Percentiles rank a stretch among this genome's conserved stretches.
Evolutionary conservation across 2,888 invertebrate genomes (phyloP).

Genomic region (Eudasyphora cyanicolor): DNA sequence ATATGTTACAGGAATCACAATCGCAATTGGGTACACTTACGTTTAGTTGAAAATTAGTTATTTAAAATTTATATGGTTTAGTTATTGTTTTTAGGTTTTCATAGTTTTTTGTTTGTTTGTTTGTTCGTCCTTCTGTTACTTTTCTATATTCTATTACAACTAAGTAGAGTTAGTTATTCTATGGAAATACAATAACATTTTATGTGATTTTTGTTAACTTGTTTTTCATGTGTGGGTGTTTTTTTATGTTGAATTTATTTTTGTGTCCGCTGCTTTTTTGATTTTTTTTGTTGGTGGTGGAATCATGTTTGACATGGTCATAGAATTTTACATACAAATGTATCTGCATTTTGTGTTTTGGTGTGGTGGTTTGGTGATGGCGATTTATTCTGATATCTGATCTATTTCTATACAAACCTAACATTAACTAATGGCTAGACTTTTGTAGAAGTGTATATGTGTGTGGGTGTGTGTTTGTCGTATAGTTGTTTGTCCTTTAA

Average conservation of each 20-base stretch:
- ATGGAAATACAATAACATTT: slow-evolving; percentile 51
- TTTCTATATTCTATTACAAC: slow-evolving; percentile 39
- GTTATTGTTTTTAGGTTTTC: slow-evolving; percentile 23
- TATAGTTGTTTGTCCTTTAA: not conserved
- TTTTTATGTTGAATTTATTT: too few species aligned
- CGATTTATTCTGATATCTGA: slow-evolving; percentile 12
- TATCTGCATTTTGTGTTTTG: slow-evolving; percentile 60
- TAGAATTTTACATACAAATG: slow-evolving; percentile 58
- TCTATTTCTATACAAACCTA: slow-evolving; percentile 27
- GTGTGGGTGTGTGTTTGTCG: not conserved
- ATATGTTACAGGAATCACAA: slow-evolving; percentile 60
- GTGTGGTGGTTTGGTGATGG: slow-evolving; percentile 28
- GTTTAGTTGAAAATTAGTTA: slow-evolving; percentile 3
- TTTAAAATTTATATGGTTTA: not conserved
- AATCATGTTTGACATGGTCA: slow-evolving; percentile 37
- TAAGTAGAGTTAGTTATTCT: slow-evolving; percentile 55
- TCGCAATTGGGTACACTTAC: slow-evolving; percentile 23
- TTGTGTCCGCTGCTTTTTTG: slow-evolving; percentile 11
- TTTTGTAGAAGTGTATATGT: slow-evolving; percentile 6
- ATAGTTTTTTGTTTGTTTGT: slow-evolving; percentile 6
- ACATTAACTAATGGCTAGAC: slow-evolving; percentile 33
- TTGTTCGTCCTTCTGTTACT: too few species aligned
- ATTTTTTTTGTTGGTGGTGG: not conserved
- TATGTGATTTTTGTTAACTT: slow-evolving; percentile 55
- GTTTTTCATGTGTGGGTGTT: slow-evolving; percentile 31